Evolutionary conservation across 2,113 vertebrate genomes (phyloP).

Genomic region (Oryzias curvinotus): DNA sequence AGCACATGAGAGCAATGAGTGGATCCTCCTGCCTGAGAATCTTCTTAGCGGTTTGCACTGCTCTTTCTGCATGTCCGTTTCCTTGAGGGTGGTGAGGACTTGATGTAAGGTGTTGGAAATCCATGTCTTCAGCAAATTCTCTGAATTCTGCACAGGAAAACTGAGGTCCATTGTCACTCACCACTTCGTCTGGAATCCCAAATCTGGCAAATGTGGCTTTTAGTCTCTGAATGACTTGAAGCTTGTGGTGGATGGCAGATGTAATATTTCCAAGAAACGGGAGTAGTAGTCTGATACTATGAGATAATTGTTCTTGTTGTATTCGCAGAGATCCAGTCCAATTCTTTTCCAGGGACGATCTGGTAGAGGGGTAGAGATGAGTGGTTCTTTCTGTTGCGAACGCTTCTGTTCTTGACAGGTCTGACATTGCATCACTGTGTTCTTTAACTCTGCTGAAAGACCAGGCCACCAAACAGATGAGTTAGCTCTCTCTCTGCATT

Average conservation of each 20-base stretch:
- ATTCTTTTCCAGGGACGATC: neutral
- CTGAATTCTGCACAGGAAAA: neutral
- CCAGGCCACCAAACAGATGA: conserved; percentile 37
- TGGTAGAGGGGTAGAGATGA: conserved; percentile 21
- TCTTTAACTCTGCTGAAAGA: conserved; percentile 10
- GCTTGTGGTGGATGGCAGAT: neutral
- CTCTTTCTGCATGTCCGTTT: too few species aligned
- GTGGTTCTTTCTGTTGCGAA: conserved; percentile 22
- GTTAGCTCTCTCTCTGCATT: conserved; percentile 21
- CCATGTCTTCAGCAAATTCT: neutral
- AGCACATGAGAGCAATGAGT: neutral
- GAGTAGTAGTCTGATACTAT: too few species aligned
- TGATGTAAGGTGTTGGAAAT: neutral
- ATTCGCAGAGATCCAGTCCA: too few species aligned
- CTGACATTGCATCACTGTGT: conserved; percentile 4
- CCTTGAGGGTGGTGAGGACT: neutral
- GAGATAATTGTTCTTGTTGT: too few species aligned
- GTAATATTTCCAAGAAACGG: neutral
- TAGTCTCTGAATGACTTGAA: neutral
- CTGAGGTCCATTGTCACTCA: neutral
- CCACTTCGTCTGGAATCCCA: neutral
- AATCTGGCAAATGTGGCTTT: neutral
- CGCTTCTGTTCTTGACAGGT: conserved; percentile 12
- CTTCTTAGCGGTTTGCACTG: too few species aligned
- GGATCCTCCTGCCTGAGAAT: too few species aligned